A percentile compares a stretch with the other conserved stretches of the same genome.
Evolutionary conservation across 2,797 vertebrate species (phyloP).

Genomic region (Dromococcyx pavoninus): DNA sequence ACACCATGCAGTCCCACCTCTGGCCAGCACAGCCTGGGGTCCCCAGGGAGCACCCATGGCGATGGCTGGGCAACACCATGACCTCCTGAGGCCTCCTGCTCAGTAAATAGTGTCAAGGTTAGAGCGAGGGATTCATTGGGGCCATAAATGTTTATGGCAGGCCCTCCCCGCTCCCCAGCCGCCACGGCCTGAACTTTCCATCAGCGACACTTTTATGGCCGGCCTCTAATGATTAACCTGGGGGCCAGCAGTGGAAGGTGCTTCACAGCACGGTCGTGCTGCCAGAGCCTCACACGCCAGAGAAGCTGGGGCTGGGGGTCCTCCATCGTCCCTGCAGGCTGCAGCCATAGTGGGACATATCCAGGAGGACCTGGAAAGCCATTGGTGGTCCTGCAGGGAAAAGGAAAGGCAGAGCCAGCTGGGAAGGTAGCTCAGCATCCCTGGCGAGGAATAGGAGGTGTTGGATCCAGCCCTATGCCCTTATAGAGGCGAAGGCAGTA

Average conservation of each 20-base stretch:
- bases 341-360: rapidly evolving
- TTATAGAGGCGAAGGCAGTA: not conserved
- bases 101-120: constrained; percentile 73
- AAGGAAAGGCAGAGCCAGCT: rapidly evolving
- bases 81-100: constrained; percentile 55
- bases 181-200: constrained; percentile 61
- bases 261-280: not conserved
- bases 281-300: rapidly evolving
- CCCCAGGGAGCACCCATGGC: not conserved
- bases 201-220: constrained; percentile 50
- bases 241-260: not conserved
- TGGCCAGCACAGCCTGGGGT: not conserved
- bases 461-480: rapidly evolving
- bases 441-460: not conserved
- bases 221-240: constrained; percentile 65
- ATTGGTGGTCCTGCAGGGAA: not conserved
- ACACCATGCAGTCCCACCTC: rapidly evolving
- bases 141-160: constrained; percentile 69
- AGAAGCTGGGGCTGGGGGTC: not conserved
- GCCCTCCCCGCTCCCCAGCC: constrained; percentile 37
- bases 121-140: constrained; percentile 66
- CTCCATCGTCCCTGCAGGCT: rapidly evolving
- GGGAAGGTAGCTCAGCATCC: not conserved
- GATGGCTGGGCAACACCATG: constrained; percentile 11
- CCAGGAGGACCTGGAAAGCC: not conserved